Evolutionary conservation across 2,888 invertebrate species (phyloP), one percentile per base, ranked within the genome.

Genomic region (Mesochorus sp.): DNA sequence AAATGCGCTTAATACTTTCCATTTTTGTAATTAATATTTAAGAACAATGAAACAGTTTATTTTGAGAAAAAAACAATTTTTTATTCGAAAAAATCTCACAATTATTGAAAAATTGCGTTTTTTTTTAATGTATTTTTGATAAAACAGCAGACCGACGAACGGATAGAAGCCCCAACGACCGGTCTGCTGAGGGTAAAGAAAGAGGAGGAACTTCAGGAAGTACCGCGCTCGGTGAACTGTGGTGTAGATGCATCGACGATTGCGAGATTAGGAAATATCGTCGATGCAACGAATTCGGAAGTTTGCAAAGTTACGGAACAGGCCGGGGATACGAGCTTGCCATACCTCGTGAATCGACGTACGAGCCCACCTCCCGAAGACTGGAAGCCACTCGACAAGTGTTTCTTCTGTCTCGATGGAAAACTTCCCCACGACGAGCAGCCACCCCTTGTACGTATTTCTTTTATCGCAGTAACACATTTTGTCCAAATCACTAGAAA

Each of bases 361-460:
- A 82, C 83, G 80, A 91, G 91, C 83, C 91, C 91, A 79, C 90
- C 91, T 62, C 90, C 90, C 66, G 89, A 92, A 89, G 96, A 96
- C 91, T 96, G 96, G 96, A 95, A 94, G 91, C 96, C 96, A 85
- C 93, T 95, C 91, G 95, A 95, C 91, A 96, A 96, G 93, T 96
- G 96, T 92, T 95, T 95, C 93, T 96, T 96, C 92, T 96, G 96
- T 92, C 95, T 94, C 91, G 94, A 94, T 93, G 94, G 94, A 92
- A 94, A 94, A 92, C 93, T 94, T 92, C 88, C 92, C 91, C 91
- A 92, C 91, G 89, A 92, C 89, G 88, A 91, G 84, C 92, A 92
- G 90, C 92, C 93, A 91, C 92, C 92, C 86, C 91, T 93, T 91
- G 93, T 93, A 88, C 92, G 93, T 91, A 10, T 17, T 55, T 26